These are phyloP conservation scores for Marcusenius ussheri DNA, from an alignment of 2,113 vertebrate species.

Conservation along the genomic window DNA sequence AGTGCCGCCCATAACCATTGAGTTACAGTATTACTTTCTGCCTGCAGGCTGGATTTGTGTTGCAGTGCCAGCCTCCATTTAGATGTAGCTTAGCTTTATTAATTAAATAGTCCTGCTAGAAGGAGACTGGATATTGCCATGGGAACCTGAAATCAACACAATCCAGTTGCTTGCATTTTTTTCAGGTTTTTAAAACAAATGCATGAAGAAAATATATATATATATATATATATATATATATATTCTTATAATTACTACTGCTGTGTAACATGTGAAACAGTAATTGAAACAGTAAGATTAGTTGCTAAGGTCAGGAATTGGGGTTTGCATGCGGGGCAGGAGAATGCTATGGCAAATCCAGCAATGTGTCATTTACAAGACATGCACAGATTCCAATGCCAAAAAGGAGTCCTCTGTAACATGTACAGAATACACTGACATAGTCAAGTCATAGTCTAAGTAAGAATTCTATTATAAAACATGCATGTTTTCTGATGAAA, in stretches of 20 bases:
- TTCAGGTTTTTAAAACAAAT: background rate
- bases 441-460: background rate
- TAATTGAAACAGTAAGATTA: background rate
- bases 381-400: too few relatives aligned
- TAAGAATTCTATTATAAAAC: background rate
- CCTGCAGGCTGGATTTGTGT: background rate
- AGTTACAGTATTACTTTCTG: background rate
- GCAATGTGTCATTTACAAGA: too few relatives aligned
- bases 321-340: background rate
- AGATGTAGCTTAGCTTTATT: background rate
- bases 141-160: background rate
- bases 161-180: background rate
- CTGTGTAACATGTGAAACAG: background rate
- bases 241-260: background rate
- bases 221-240: background rate
- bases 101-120: background rate
- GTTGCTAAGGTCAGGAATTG: background rate
- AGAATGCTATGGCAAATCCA: too few relatives aligned
- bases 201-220: background rate
- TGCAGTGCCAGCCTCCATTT: background rate
- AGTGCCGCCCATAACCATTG: background rate
- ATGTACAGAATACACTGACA: background rate
- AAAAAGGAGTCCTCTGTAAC: background rate
- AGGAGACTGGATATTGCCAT: background rate
- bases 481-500: background rate